Percentiles rank a stretch among this genome's conserved stretches.
Evolutionary conservation across 2,888 invertebrate species (phyloP).

Genomic region (Drosophila austrosaltans): DNA sequence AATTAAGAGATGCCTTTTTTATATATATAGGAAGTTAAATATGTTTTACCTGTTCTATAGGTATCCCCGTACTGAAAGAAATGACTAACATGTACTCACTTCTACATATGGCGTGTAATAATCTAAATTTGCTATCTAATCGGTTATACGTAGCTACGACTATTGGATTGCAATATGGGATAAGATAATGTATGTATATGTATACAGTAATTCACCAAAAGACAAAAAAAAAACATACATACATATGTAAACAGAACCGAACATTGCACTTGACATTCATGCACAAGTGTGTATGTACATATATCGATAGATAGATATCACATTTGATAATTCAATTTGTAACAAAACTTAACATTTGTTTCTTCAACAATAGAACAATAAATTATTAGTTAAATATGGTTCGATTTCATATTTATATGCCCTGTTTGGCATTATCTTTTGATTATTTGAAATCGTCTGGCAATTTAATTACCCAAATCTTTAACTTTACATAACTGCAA

Average conservation of each 20-base stretch:
- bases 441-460: neutral
- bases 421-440: neutral
- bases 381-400: neutral
- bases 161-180: constrained; percentile 3
- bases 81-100: neutral
- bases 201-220: too few species aligned
- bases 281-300: neutral
- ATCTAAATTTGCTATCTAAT: constrained; percentile 4
- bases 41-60: neutral
- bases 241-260: neutral
- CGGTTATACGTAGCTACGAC: neutral
- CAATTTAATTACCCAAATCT: neutral
- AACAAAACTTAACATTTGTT: neutral
- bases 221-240: neutral
- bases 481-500: constrained; percentile 3
- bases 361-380: neutral
- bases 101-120: neutral
- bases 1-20: neutral
- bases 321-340: too few species aligned
- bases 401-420: neutral
- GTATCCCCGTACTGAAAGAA: neutral
- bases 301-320: too few species aligned
- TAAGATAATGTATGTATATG: neutral
- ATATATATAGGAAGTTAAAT: neutral
- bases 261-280: neutral